Percentiles rank a stretch among this genome's conserved stretches.
phyloP scores from a whole-genome alignment of 2,888 invertebrate species.

The Sarcophaga caerulescens region DNA sequence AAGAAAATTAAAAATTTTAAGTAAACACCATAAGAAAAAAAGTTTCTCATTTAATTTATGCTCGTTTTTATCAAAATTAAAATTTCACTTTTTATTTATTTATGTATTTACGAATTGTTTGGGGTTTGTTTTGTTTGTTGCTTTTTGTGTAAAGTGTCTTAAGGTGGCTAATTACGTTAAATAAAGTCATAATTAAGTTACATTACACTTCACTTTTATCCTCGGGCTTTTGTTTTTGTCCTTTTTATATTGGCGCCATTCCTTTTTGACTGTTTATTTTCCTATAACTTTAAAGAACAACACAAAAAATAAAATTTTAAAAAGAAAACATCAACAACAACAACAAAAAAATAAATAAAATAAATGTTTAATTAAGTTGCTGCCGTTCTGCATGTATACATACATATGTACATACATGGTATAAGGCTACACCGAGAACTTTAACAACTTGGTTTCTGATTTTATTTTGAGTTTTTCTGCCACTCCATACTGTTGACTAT shows the following conservation, averaged over 20 bases:
- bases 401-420: too few species aligned
- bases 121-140: slow-evolving; percentile 39
- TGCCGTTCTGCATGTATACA: background rate
- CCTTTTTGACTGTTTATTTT: slow-evolving; percentile 27
- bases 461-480: too few species aligned
- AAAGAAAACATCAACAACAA: background rate
- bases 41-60: slow-evolving; percentile 35
- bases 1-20: too few species aligned
- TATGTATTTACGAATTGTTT: slow-evolving; percentile 44
- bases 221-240: slow-evolving; percentile 10
- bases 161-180: slow-evolving; percentile 64
- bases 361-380: slow-evolving; percentile 57
- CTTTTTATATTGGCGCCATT: slow-evolving; percentile 39
- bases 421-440: too few species aligned
- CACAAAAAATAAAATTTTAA: background rate
- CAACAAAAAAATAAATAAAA: slow-evolving; percentile 41
- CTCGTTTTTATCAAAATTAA: slow-evolving; percentile 19
- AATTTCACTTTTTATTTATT: slow-evolving; percentile 28
- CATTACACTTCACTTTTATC: slow-evolving; percentile 56
- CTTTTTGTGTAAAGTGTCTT: slow-evolving; percentile 54
- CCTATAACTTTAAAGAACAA: slow-evolving; percentile 10
- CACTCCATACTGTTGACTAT: too few species aligned
- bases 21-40: too few species aligned
- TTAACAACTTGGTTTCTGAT: too few species aligned
- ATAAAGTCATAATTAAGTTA: slow-evolving; percentile 65